phyloP scores from a whole-genome alignment of 2,888 invertebrate genomes.

The Agriopis leucophaearia region DNA sequence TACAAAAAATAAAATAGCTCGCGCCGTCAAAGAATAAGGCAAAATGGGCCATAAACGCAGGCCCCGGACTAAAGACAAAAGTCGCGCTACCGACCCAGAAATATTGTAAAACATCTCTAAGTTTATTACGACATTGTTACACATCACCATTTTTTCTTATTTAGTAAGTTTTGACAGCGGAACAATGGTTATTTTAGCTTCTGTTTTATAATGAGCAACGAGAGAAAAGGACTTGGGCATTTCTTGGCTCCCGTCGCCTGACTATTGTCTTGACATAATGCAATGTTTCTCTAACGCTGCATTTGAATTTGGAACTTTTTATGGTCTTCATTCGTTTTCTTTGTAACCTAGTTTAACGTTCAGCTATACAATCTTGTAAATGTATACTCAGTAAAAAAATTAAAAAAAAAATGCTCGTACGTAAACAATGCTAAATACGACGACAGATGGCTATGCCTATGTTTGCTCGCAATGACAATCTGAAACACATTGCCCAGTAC shows the following conservation, averaged over 20 bases:
- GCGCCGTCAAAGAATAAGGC: slow-evolving; percentile 75
- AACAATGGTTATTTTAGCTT: slow-evolving; percentile 77
- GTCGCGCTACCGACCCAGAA: slow-evolving; percentile 75
- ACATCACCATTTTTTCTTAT: slow-evolving; percentile 68
- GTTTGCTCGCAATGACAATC: slow-evolving; percentile 19
- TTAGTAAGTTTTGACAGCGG: slow-evolving; percentile 74
- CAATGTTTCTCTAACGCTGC: slow-evolving; percentile 45
- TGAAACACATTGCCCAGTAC: slow-evolving; percentile 23
- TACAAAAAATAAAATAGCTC: slow-evolving; percentile 78
- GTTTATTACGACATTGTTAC: slow-evolving; percentile 81
- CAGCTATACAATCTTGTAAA: slow-evolving; percentile 24
- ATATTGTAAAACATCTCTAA: slow-evolving; percentile 76
- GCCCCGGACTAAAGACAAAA: slow-evolving; percentile 74
- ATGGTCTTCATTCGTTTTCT: slow-evolving; percentile 35
- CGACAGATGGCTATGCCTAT: slow-evolving; percentile 24
- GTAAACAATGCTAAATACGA: slow-evolving; percentile 16
- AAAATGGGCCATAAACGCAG: slow-evolving; percentile 78
- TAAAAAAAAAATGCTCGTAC: slow-evolving; percentile 11
- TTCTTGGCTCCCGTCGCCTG: slow-evolving; percentile 50
- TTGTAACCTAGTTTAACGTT: slow-evolving; percentile 38
- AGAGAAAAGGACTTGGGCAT: slow-evolving; percentile 60
- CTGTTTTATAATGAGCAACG: slow-evolving; percentile 72
- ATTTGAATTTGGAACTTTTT: slow-evolving; percentile 39
- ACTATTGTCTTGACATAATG: slow-evolving; percentile 55
- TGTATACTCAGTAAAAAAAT: slow-evolving; percentile 19